A percentile compares a stretch with the other conserved stretches of the same genome.
Conservation (phyloP, 2,797 vertebrate genomes). For the Xiphorhynchus erythropygius region DNA sequence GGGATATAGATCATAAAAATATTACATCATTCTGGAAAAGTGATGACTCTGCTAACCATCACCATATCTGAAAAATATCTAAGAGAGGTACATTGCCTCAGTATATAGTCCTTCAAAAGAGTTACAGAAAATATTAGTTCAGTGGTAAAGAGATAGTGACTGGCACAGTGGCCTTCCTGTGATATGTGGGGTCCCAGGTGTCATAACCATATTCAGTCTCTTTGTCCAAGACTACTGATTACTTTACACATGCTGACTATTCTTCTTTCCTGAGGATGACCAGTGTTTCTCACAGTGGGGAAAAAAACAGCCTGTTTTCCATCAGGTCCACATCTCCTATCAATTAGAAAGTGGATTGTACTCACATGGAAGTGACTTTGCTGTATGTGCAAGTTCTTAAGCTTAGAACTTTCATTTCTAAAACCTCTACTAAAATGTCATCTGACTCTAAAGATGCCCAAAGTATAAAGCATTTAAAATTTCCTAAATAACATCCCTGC, state of each 20-base stretch:
- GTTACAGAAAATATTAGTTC: not conserved
- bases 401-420: not conserved
- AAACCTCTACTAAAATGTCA: not conserved
- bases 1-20: not conserved
- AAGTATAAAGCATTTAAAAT: not conserved
- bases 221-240: not conserved
- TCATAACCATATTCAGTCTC: not conserved
- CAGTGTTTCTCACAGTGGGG: not conserved
- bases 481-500: not conserved
- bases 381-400: not conserved
- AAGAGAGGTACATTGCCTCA: not conserved
- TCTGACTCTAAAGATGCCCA: not conserved
- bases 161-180: not conserved
- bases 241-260: not conserved
- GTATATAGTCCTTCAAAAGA: not conserved
- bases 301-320: not conserved
- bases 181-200: accelerated
- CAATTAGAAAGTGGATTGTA: not conserved
- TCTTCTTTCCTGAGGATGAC: not conserved
- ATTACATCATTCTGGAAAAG: not conserved
- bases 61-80: not conserved
- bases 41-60: not conserved
- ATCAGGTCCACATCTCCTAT: not conserved
- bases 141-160: not conserved
- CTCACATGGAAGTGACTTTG: not conserved